Base-by-base conservation (phyloP, 2,113 vertebrate species). In the Mustelus asterias region DNA sequence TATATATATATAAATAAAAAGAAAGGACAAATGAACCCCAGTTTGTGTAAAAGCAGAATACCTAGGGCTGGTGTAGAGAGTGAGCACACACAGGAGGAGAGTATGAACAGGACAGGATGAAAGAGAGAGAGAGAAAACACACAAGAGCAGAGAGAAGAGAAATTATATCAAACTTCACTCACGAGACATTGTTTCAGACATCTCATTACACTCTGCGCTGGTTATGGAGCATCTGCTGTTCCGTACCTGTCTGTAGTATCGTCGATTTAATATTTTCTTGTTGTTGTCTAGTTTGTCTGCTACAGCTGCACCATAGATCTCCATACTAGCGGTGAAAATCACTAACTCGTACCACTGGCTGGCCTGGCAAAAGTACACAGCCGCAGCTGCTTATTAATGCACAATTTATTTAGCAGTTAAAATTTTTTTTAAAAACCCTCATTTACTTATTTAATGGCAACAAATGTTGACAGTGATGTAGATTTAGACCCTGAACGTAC, bases 21-120 rank as follows among this genome's bases (percentile, higher is more conserved):
- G 22, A 72, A 83, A 22, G 0, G 80, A 18, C 37, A 83, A 18
- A 7, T 44, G 80, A 99, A 98, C 98, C 99, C 96, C 99, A 98
- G 97, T 98, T 99, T 97, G 99, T 98, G 98, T 98, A 97, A 20
- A 44, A 83, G 80, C 4, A 83, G 85, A 96, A 96, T 41, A 83
- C 41, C 14, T n/a, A 83, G n/a, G 33, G 76, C 0, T 96, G 1
- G 29, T 16, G 33, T 96, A 76, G 18, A 0, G 11, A n/a, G 3
- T 6, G n/a, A 37, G 44, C 78, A 24, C 13, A 37, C 44, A 76
- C 33, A 54, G 10, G 65, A 0, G 24, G 89, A 29, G 70, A 8
- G 22, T 0, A 7, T 13, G 60, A 63, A 63, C 13, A 13, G 48
- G 48, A 54, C 48, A 29, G 5, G 4, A 72, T 0, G 70, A 72